phyloP scores from a whole-genome alignment of 2,113 vertebrate genomes.

The Pogona vitticeps region DNA sequence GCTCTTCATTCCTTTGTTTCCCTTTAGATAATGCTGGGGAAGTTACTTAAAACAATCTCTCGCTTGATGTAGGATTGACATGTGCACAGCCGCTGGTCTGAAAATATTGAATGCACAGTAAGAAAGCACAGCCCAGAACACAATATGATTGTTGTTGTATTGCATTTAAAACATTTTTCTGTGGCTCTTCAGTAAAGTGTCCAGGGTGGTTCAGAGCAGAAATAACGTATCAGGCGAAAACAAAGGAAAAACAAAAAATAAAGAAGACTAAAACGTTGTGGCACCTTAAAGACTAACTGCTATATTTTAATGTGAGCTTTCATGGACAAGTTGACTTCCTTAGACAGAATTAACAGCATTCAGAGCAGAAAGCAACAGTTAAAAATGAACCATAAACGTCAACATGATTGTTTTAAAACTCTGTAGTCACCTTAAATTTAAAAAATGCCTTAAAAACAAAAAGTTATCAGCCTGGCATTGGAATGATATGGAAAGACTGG shows the following conservation, averaged over 20 bases:
- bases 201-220: neutral
- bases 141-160: neutral
- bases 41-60: neutral
- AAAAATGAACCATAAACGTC: neutral
- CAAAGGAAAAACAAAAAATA: too few relatives aligned
- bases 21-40: too few relatives aligned
- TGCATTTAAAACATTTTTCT: neutral
- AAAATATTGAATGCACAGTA: neutral
- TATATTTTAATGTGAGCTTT: too few relatives aligned
- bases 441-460: neutral
- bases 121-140: neutral
- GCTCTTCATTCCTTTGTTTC: too few relatives aligned
- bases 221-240: neutral
- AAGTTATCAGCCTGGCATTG: neutral
- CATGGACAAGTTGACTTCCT: too few relatives aligned
- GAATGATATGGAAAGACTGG: neutral
- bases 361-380: neutral
- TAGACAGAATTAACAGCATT: too few relatives aligned
- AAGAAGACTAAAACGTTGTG: too few relatives aligned
- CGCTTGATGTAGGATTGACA: neutral
- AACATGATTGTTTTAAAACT: neutral
- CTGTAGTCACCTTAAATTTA: neutral
- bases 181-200: neutral
- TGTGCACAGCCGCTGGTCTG: neutral
- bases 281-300: too few relatives aligned